Base-by-base conservation (phyloP, 2,797 vertebrate species). In the Enteromius treurensis region DNA sequence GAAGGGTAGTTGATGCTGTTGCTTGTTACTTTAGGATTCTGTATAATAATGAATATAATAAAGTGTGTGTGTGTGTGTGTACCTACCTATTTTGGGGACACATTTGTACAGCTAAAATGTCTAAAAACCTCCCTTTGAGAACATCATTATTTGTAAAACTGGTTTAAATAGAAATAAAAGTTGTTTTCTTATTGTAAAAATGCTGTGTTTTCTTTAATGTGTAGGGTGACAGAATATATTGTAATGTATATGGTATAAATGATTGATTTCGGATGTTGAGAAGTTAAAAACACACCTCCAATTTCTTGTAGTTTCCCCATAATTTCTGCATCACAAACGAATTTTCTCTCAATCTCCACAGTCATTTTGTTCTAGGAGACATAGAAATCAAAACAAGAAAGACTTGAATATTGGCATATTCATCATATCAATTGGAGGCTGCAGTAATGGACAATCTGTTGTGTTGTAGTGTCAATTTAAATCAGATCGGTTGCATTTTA, bases 261-360 rank as follows among this genome's bases (percentile, higher is more conserved):
- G 0, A 58, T 10, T n/a, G 2, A 26, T 40, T 45, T 40, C 26
- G n/a, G n/a, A 70, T 69, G 11, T 21, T 26, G 15, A 47, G n/a
- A 47, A 51, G n/a, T 71, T 32, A 5, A 73, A 8, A 55, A 89
- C 81, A 88, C 87, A 95, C 95, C 94, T 82, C 92, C 93, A 7
- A 93, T 91, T 68, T 91, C 83, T 83, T 93, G 90, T 81, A 96
- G 86, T 77, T 82, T 92, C 88, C 90, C 90, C 77, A 92, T 62
- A 55, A 89, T 92, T 79, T 93, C 89, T 32, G 90, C 88, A 23
- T 79, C 89, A 86, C 90, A 95, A 37, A 93, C 65, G 90, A 96
- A 96, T 81, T 96, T 95, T 80, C 94, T 93, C 89, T 96, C 95
- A 88, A 96, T 93, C 88, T 96, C 95, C 58, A 96, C 91, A 75